phyloP scores from a whole-genome alignment of 2,797 vertebrate genomes.

The Argentina silus region DNA sequence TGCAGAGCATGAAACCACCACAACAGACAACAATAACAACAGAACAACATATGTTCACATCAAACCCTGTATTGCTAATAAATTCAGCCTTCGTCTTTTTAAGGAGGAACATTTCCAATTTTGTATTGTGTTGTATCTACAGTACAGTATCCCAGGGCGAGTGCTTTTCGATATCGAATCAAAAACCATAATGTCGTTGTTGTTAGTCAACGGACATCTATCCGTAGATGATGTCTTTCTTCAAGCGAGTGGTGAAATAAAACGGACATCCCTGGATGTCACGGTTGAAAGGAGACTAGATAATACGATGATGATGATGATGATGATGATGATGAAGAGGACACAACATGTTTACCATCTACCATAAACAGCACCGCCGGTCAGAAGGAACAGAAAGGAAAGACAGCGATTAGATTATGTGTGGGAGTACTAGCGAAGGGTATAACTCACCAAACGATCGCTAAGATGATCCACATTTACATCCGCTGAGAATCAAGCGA shows the following conservation, averaged over 20 bases:
- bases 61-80: neutral
- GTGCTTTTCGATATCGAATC: too few species aligned
- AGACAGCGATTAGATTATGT: neutral
- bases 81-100: neutral
- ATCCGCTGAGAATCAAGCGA: neutral
- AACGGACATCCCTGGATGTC: neutral
- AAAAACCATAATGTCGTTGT: too few species aligned
- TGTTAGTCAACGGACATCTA: too few species aligned
- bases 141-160: too few species aligned
- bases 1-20: slow-evolving; percentile 24
- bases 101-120: too few species aligned
- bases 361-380: neutral
- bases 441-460: neutral
- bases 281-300: neutral
- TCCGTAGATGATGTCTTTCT: too few species aligned
- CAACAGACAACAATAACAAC: slow-evolving; percentile 18
- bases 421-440: neutral
- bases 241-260: too few species aligned
- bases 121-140: too few species aligned
- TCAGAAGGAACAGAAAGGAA: neutral
- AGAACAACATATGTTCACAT: slow-evolving; percentile 7
- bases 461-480: neutral
- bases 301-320: neutral
- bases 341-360: neutral
- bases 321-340: slow-evolving; percentile 5